These are phyloP conservation scores for Alviniconcha strummeri DNA, from an alignment of 2,888 invertebrate species.

Conservation along the genomic window DNA sequence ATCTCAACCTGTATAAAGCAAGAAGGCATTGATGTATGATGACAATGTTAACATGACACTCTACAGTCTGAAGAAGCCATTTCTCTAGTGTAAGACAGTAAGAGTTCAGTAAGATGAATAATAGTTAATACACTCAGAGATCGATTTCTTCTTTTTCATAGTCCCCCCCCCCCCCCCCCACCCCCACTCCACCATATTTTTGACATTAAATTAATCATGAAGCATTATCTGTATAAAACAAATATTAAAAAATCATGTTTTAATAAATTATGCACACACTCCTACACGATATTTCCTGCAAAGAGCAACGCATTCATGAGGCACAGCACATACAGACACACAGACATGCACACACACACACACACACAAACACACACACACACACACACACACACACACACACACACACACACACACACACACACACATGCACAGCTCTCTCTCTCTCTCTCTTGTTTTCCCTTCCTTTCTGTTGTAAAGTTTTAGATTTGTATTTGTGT, in stretches of 20 bases:
- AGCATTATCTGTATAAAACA: too few relatives aligned
- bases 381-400: neutral
- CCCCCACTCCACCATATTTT: neutral
- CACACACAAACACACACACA: neutral
- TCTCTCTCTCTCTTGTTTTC: neutral
- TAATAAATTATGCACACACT: too few relatives aligned
- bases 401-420: conserved; percentile 7
- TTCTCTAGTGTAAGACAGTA: too few relatives aligned
- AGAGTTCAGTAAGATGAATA: too few relatives aligned
- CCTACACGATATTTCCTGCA: too few relatives aligned
- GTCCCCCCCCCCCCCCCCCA: neutral
- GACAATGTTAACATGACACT: too few relatives aligned
- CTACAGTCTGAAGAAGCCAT: too few relatives aligned
- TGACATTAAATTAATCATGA: too few relatives aligned
- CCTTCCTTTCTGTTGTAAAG: neutral
- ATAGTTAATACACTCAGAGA: too few relatives aligned
- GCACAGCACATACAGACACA: neutral
- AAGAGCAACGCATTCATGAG: too few relatives aligned
- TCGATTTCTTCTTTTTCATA: neutral
- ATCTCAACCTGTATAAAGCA: conserved; percentile 86
- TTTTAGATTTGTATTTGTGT: neutral
- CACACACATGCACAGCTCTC: neutral
- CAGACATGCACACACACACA: neutral
- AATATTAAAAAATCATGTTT: too few relatives aligned
- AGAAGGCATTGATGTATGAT: too few relatives aligned